Evolutionary conservation across 2,888 invertebrate genomes (phyloP).

Genomic region (Unio delphinus): DNA sequence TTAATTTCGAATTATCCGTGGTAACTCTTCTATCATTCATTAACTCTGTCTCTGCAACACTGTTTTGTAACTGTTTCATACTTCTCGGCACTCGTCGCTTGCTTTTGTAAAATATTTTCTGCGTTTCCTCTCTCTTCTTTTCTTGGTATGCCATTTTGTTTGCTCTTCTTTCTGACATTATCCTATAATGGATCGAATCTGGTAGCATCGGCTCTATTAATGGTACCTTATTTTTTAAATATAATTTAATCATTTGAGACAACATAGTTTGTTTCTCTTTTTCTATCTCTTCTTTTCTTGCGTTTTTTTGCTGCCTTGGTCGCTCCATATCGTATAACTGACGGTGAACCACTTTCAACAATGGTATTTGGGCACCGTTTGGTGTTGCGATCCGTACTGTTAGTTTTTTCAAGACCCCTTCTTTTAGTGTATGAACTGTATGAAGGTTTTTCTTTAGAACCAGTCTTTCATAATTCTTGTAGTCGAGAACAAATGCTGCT

Average conservation of each 20-base stretch:
- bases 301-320: constrained; percentile 20
- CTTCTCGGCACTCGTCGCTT: constrained; percentile 44
- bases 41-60: constrained; percentile 49
- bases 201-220: constrained; percentile 60
- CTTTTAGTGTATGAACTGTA: constrained; percentile 38
- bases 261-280: constrained; percentile 34
- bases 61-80: constrained; percentile 49
- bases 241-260: constrained; percentile 54
- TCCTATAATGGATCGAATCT: constrained; percentile 54
- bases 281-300: constrained; percentile 24
- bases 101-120: constrained; percentile 19
- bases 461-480: constrained; percentile 61
- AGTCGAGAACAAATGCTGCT: constrained; percentile 58
- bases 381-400: constrained; percentile 35
- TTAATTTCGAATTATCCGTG: constrained; percentile 11
- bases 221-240: constrained; percentile 53
- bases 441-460: constrained; percentile 48
- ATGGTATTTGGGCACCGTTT: constrained; percentile 40
- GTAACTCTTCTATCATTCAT: constrained; percentile 22
- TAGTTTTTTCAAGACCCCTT: constrained; percentile 44
- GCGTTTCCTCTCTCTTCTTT: constrained; percentile 30
- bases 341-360: constrained; percentile 37
- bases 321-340: constrained; percentile 41
- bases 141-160: constrained; percentile 26
- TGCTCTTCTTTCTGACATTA: constrained; percentile 41